These are phyloP conservation scores for Xerus inauris DNA, from an alignment of 2,113 vertebrate genomes.

Conservation along the genomic window DNA sequence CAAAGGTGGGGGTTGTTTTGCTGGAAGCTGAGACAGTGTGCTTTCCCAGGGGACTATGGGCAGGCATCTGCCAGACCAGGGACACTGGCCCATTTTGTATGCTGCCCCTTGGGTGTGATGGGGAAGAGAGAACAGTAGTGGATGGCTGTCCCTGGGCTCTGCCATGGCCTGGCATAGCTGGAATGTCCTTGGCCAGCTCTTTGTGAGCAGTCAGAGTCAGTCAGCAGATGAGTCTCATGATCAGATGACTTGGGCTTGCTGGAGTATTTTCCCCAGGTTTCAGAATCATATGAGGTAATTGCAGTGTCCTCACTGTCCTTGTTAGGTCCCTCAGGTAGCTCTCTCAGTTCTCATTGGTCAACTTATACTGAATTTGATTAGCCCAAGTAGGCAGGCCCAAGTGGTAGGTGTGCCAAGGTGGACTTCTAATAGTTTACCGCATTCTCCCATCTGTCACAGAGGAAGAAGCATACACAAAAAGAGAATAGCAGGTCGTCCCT, in stretches of 20 bases:
- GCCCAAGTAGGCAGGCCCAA: neutral
- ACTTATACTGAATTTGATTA: conserved; percentile 6
- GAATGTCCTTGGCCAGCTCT: conserved; percentile 76
- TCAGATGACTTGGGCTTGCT: conserved; percentile 59
- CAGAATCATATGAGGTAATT: conserved; percentile 70
- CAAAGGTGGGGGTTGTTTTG: neutral
- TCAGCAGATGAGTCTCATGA: conserved; percentile 74
- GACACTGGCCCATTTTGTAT: neutral
- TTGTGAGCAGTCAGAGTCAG: conserved; percentile 50
- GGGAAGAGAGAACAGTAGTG: neutral
- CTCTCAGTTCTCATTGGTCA: neutral
- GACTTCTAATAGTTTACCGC: neutral
- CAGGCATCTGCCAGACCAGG: conserved; percentile 1
- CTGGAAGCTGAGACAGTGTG: neutral
- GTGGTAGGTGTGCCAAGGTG: neutral
- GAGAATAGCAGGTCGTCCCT: neutral
- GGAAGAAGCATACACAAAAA: neutral
- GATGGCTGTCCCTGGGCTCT: conserved; percentile 12
- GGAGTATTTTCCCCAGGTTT: conserved; percentile 60
- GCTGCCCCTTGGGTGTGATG: conserved; percentile 46
- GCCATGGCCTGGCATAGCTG: conserved; percentile 62
- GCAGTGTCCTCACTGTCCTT: conserved; percentile 29
- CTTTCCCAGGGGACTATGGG: neutral
- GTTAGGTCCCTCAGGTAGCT: neutral
- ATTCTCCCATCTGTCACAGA: neutral